Conservation (phyloP, 2,113 vertebrate genomes). For the Protobothrops flavoviridis region DNA sequence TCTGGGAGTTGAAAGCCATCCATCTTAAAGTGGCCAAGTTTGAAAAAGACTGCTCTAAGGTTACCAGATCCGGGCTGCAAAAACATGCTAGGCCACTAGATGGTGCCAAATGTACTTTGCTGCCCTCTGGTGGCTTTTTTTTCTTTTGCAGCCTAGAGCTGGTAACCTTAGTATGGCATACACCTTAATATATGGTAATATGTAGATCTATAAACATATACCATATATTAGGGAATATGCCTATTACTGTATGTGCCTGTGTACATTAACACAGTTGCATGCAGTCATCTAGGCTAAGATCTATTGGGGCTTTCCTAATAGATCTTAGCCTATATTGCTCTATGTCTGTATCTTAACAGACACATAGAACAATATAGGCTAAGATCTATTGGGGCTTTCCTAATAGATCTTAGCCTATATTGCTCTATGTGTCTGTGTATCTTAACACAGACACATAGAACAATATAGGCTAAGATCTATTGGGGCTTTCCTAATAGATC, state of each 20-base stretch:
- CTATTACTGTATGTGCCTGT: background rate
- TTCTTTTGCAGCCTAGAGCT: background rate
- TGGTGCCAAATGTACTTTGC: background rate
- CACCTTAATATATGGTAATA: background rate
- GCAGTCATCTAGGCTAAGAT: background rate
- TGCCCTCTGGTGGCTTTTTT: background rate
- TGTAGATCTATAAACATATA: background rate
- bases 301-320: background rate
- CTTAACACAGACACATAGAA: background rate
- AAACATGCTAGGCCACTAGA: background rate
- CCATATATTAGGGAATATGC: background rate
- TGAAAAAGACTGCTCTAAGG: background rate
- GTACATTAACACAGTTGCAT: background rate
- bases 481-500: background rate
- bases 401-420: background rate
- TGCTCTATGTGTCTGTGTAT: background rate
- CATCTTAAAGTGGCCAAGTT: background rate
- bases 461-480: background rate
- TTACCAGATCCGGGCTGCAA: background rate
- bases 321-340: background rate
- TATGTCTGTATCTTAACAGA: no score
- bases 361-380: background rate
- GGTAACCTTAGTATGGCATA: background rate
- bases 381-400: background rate
- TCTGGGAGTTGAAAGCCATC: no score